Conservation (phyloP, 2,888 invertebrate species). For the Pristionchus maxplancki region DNA sequence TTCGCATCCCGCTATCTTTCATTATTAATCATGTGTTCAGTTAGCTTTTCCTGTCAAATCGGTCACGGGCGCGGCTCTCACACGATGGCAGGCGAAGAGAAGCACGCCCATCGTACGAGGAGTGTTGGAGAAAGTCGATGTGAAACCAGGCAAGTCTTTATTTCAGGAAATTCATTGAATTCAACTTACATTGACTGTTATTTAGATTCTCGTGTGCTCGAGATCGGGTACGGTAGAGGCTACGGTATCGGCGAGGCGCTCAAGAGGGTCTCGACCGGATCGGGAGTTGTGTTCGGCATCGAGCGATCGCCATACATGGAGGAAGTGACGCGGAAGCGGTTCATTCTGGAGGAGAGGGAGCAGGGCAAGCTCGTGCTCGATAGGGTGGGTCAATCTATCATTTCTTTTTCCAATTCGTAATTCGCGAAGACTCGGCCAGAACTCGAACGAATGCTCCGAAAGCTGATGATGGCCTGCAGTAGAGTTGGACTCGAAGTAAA, state of each 20-base stretch:
- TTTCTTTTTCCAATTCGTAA: not conserved
- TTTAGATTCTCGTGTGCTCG: slow-evolving; percentile 64
- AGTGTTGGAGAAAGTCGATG: slow-evolving; percentile 26
- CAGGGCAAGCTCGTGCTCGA: slow-evolving; percentile 65
- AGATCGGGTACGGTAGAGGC: slow-evolving; percentile 67
- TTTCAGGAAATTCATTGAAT: too few species aligned
- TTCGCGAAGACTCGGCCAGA: too few species aligned
- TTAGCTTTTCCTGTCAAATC: slow-evolving; percentile 61
- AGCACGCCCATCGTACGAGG: not conserved
- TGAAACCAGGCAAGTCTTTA: not conserved
- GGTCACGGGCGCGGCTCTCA: slow-evolving; percentile 59
- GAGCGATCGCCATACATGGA: slow-evolving; percentile 73
- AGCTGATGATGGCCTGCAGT: too few species aligned
- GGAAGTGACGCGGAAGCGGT: slow-evolving; percentile 60
- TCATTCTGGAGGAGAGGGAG: slow-evolving; percentile 67
- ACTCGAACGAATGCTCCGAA: too few species aligned
- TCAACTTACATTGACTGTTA: not conserved
- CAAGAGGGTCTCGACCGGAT: slow-evolving; percentile 6
- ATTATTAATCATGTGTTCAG: slow-evolving; percentile 53
- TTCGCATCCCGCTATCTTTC: not conserved
- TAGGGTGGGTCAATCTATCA: slow-evolving; percentile 54
- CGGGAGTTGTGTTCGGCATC: slow-evolving; percentile 65
- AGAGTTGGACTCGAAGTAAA: too few species aligned
- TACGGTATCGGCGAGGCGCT: slow-evolving; percentile 57
- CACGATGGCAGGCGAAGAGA: slow-evolving; percentile 10